These are phyloP conservation scores for Athrips mouffetella DNA, from an alignment of 2,888 invertebrate genomes.

Conservation along the genomic window DNA sequence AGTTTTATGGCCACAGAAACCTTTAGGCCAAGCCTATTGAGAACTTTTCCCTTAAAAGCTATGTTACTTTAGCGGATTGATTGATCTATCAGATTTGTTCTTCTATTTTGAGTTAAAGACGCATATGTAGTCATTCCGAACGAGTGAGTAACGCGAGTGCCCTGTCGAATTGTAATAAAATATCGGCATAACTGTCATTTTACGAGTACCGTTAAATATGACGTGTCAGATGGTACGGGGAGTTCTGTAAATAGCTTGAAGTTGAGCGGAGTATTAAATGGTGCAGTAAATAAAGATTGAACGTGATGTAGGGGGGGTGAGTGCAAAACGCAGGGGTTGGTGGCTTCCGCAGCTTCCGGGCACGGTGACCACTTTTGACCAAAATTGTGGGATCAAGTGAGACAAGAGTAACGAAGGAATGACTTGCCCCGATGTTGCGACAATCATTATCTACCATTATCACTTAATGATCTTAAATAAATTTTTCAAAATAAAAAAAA, in stretches of 20 bases:
- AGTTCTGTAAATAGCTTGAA: neutral
- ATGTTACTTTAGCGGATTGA: too few relatives aligned
- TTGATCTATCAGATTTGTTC: too few relatives aligned
- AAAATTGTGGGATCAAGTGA: neutral
- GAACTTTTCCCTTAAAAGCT: too few relatives aligned
- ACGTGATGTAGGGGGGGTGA: slow-evolving; percentile 42
- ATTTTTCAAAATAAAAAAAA: too few relatives aligned
- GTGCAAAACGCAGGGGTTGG: slow-evolving; percentile 44
- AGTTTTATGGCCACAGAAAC: too few relatives aligned
- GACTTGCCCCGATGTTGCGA: too few relatives aligned
- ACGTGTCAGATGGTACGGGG: slow-evolving; percentile 29
- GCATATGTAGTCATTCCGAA: neutral
- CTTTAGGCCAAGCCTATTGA: too few relatives aligned
- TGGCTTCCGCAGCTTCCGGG: slow-evolving; percentile 52
- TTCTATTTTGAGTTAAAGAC: too few relatives aligned
- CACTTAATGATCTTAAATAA: too few relatives aligned
- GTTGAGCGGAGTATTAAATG: neutral
- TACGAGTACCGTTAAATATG: slow-evolving; percentile 42
- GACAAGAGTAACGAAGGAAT: neutral
- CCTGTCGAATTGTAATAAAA: slow-evolving; percentile 16
- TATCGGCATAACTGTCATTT: slow-evolving; percentile 38
- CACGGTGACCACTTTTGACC: neutral
- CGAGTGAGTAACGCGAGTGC: neutral
- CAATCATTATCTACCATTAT: too few relatives aligned
- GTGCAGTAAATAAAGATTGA: slow-evolving; percentile 21